Percentiles rank a stretch among this genome's conserved stretches.
These are phyloP conservation scores for Gnathonemus longibarbis DNA, from an alignment of 2,113 vertebrate genomes.

Conservation along the genomic window DNA sequence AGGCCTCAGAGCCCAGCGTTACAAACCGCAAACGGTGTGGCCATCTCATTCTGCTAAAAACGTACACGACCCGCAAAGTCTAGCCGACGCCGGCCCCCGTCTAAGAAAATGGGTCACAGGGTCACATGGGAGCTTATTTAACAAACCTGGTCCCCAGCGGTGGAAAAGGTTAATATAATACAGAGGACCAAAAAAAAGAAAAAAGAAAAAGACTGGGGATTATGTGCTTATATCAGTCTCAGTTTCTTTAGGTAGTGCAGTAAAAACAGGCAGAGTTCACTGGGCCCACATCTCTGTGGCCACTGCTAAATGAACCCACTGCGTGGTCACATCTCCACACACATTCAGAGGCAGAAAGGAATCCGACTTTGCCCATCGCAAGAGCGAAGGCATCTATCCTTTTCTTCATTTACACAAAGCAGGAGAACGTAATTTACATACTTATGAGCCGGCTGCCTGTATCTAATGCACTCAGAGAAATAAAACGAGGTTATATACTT, in stretches of 20 bases:
- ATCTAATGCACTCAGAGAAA: neutral
- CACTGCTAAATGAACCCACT: neutral
- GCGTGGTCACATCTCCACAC: neutral
- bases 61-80: neutral
- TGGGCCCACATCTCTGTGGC: neutral
- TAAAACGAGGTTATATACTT: neutral
- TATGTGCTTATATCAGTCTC: neutral
- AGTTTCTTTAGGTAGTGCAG: neutral
- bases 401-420: neutral
- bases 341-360: neutral
- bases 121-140: neutral
- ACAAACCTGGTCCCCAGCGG: neutral
- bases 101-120: neutral
- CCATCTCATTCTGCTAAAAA: neutral
- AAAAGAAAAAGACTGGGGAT: neutral
- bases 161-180: conserved; percentile 15
- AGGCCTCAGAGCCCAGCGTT: neutral
- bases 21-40: neutral
- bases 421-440: neutral
- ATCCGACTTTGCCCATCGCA: neutral
- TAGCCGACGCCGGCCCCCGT: neutral
- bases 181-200: neutral
- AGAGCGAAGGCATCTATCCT: neutral
- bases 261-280: neutral
- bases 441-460: neutral